phyloP scores from a whole-genome alignment of 2,113 vertebrate species.

The Phaethon lepturus region DNA sequence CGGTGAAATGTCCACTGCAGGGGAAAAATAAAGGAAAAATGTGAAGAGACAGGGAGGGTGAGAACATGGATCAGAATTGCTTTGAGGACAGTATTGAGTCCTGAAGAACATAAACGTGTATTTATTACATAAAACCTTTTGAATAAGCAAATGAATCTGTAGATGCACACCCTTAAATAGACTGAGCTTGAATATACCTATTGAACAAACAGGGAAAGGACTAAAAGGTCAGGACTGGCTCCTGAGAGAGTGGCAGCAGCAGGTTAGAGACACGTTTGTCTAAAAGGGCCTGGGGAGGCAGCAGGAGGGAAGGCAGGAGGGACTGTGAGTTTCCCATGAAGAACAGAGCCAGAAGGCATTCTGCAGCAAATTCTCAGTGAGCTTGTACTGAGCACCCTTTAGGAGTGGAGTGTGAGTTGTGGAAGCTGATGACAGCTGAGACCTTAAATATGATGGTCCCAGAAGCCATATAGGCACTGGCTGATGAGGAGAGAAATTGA shows the following conservation, averaged over 20 bases:
- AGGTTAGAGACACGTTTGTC: background rate
- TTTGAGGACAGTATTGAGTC: background rate
- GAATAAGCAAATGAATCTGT: background rate
- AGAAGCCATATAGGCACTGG: background rate
- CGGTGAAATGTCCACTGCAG: background rate
- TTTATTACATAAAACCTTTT: background rate
- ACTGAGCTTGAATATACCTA: background rate
- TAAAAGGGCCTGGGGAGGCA: background rate
- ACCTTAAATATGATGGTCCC: background rate
- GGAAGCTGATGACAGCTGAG: background rate
- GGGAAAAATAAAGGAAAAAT: background rate
- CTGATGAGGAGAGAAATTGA: background rate
- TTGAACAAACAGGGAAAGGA: background rate
- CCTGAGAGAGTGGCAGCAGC: background rate
- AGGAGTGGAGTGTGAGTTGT: background rate
- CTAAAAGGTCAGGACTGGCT: background rate
- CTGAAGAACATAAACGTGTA: background rate
- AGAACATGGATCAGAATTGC: background rate
- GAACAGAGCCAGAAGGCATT: background rate
- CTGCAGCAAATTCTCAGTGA: background rate
- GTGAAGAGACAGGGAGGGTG: background rate
- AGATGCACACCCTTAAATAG: background rate
- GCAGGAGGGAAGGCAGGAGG: background rate
- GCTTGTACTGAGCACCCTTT: background rate
- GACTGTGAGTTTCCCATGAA: background rate